Base-by-base conservation (phyloP, 2,113 vertebrate species). In the Sprattus sprattus region DNA sequence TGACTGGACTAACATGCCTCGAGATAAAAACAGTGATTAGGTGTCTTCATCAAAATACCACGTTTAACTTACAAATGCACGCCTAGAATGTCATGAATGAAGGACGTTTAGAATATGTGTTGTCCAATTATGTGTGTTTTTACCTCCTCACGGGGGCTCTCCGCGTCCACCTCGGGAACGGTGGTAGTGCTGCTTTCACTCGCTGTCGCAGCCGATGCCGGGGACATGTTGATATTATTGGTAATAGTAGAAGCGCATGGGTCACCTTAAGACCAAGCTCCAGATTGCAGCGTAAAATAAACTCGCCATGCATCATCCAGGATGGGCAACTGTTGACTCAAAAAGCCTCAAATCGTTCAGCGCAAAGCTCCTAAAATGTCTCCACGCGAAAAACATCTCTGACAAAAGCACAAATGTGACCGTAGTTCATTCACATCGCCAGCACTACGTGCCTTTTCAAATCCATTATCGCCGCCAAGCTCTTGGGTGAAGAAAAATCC, bases 81-180 rank as follows among this genome's bases (percentile, higher is more conserved):
- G 6, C 18, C 20, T 0, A 18, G 18, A 54, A 54, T 54, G 16
- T 1, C 15, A 54, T 20, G 18, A 54, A 54, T 54, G 15, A 16
- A 54, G 18, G 15, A 60, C 54, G 54, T 60, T 60, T 60, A 22
- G 54, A 20, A 60, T 3, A 83, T 80, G n/a, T 8, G 81, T 6
- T 9, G 45, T 6, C 1, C 22, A 0, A 81, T 45, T n/a, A 20
- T 10, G 15, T 45, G 57, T 67, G 50, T 86, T 49, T 93, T 90
- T 88, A 95, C 95, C 94, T 95, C 94, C 81, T 94, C 93, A 45
- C 93, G 87, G 78, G 92, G 91, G 85, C 88, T 94, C 82, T 93
- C 92, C 47, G 91, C 20, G 85, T 93, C 93, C 86, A 94, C 92
- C 45, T 93, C 93, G 82, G 93, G 92, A 52, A 92, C 91, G 13